A percentile compares a stretch with the other conserved stretches of the same genome.
Conservation (phyloP, 2,797 vertebrate species). For the Sebastes vulpes region DNA sequence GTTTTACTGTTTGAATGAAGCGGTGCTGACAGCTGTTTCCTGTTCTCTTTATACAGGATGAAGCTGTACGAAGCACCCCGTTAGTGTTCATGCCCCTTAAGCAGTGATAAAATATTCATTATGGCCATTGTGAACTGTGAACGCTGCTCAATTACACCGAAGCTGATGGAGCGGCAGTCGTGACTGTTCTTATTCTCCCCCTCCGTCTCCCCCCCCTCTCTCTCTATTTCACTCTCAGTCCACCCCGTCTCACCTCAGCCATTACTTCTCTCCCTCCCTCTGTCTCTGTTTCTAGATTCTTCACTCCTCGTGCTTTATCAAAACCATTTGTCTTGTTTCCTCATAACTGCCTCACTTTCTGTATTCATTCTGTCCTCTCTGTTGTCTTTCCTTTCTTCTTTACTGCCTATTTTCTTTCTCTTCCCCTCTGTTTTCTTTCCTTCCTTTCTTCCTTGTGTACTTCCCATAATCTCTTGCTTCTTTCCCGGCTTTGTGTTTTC, state of each 20-base stretch:
- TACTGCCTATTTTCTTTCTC: not conserved
- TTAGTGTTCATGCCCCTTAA: conserved; percentile 60
- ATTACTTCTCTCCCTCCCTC: not conserved
- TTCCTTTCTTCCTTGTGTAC: not conserved
- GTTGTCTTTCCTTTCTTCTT: not conserved
- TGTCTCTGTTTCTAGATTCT: not conserved
- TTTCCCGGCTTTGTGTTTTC: not conserved
- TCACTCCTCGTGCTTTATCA: not conserved
- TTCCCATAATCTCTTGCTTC: not conserved
- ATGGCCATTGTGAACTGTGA: conserved; percentile 61
- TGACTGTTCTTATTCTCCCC: conserved; percentile 41
- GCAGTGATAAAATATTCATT: conserved; percentile 70
- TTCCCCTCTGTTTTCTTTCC: not conserved
- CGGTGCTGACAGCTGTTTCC: conserved; percentile 27
- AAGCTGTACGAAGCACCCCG: conserved; percentile 21
- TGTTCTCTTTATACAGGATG: conserved; percentile 7
- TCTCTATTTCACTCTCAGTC: conserved; percentile 3
- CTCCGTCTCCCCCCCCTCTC: not conserved
- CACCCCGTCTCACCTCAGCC: conserved; percentile 13
- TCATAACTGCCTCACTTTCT: not conserved
- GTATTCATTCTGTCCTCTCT: not conserved
- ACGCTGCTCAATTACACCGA: conserved; percentile 44
- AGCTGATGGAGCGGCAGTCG: conserved; percentile 60
- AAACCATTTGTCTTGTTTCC: not conserved
- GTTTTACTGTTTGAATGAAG: conserved; percentile 13